phyloP scores from a whole-genome alignment of 2,797 vertebrate genomes.

The Rhinatrema bivittatum region DNA sequence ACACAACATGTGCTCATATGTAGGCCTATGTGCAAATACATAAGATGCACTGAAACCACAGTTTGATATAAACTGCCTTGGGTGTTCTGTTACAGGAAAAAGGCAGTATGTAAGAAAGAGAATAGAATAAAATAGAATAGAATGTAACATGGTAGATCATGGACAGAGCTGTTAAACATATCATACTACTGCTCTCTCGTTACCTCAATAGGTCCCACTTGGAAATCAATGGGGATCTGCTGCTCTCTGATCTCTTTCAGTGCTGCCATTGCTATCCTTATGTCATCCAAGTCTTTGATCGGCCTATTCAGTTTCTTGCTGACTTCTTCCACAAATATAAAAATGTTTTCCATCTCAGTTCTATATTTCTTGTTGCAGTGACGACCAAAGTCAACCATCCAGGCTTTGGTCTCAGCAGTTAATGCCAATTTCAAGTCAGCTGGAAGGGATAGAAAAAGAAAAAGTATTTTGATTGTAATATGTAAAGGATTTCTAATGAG shows the following conservation, averaged over 20 bases:
- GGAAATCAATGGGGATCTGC: slow-evolving; percentile 78
- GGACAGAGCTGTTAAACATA: too few species aligned
- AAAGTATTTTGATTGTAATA: background rate
- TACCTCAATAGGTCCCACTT: slow-evolving; percentile 89
- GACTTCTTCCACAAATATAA: slow-evolving; percentile 78
- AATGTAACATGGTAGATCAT: too few species aligned
- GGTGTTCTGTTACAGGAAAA: too few species aligned
- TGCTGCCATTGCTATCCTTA: slow-evolving; percentile 80
- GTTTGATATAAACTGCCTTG: too few species aligned
- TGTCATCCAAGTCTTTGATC: slow-evolving; percentile 89
- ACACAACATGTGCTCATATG: too few species aligned
- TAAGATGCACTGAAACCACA: too few species aligned
- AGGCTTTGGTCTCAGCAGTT: slow-evolving; percentile 79
- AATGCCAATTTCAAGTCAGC: slow-evolving; percentile 83
- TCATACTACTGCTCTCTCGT: too few species aligned
- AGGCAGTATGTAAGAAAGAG: too few species aligned
- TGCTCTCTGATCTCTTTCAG: slow-evolving; percentile 85
- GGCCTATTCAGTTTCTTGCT: slow-evolving; percentile 79
- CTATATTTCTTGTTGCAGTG: slow-evolving; percentile 82
- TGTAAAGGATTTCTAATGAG: too few species aligned
- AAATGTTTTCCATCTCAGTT: slow-evolving; percentile 82
- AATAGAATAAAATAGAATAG: too few species aligned
- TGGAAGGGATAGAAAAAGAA: slow-evolving; percentile 52
- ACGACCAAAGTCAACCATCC: slow-evolving; percentile 76
- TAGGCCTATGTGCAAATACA: too few species aligned